Conservation (phyloP, 2,113 vertebrate species). For the Hyperopisus bebe region DNA sequence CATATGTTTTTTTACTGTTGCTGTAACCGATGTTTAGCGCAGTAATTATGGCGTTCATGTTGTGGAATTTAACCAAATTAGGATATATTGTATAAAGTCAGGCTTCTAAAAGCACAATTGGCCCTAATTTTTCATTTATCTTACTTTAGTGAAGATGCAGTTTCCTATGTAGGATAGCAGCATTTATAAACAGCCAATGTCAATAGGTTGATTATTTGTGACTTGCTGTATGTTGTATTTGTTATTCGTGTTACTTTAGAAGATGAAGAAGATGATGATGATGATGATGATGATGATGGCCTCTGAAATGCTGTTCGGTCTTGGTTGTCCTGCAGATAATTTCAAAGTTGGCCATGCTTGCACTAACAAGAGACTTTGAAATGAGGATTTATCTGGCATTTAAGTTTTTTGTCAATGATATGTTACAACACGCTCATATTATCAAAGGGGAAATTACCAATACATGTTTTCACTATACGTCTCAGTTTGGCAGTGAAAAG, state of each 20-base stretch:
- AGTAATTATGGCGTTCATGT: not conserved
- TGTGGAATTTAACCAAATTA: not conserved
- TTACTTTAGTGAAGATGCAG: not conserved
- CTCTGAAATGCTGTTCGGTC: not conserved
- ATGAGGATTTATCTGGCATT: not conserved
- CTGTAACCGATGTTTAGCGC: not conserved
- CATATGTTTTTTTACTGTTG: not conserved
- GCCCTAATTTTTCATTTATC: not conserved
- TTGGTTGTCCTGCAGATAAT: not conserved
- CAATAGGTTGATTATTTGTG: not conserved
- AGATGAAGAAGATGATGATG: not conserved
- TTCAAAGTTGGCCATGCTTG: not conserved
- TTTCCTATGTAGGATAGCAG: not conserved
- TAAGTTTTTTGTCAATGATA: not conserved
- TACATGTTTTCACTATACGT: not conserved
- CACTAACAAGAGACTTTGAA: not conserved
- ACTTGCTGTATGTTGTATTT: not conserved
- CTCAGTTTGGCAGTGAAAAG: not conserved
- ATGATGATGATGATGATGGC: not conserved
- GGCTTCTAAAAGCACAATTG: not conserved
- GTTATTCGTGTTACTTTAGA: not conserved
- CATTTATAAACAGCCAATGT: not conserved
- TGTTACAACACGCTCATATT: not conserved
- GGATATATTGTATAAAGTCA: not conserved
- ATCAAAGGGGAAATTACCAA: not conserved